A percentile compares a stretch with the other conserved stretches of the same genome.
Conservation (phyloP, 2,113 vertebrate genomes). For the Pseudolaguvia tuberculata region DNA sequence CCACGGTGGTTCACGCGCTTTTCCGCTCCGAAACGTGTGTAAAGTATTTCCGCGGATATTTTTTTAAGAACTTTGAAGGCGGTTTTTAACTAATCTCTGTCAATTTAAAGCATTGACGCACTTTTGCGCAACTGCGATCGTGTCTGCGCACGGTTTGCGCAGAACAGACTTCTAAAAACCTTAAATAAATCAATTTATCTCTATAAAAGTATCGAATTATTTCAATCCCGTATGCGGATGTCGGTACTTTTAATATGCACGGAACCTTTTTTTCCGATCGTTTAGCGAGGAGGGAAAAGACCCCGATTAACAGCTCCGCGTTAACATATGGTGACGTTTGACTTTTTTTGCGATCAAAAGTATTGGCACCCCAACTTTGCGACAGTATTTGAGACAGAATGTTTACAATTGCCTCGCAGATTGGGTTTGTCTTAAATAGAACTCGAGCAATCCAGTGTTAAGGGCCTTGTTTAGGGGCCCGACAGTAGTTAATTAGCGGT, state of each 20-base stretch:
- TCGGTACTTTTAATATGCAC: too few species aligned
- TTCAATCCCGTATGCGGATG: too few species aligned
- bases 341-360: not conserved
- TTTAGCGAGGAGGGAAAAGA: not conserved
- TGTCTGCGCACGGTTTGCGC: constrained; percentile 8
- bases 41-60: not conserved
- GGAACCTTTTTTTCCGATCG: too few species aligned
- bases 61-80: too few species aligned
- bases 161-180: not conserved
- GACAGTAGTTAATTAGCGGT: too few species aligned
- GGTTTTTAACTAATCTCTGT: too few species aligned
- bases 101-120: constrained; percentile 3
- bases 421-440: too few species aligned
- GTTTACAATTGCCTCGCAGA: too few species aligned
- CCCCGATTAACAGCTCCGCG: not conserved
- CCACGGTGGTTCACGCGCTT: constrained; percentile 6
- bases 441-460: too few species aligned
- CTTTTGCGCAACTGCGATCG: constrained; percentile 3
- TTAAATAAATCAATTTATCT: not conserved
- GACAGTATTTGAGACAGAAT: not conserved
- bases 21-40: constrained; percentile 18
- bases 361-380: not conserved
- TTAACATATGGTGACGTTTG: constrained; percentile 2
- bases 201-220: too few species aligned
- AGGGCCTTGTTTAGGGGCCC: too few species aligned